Evolutionary conservation across 1,140 invertebrate species (phyloP).

Genomic region (Euwallacea fornicatus): DNA sequence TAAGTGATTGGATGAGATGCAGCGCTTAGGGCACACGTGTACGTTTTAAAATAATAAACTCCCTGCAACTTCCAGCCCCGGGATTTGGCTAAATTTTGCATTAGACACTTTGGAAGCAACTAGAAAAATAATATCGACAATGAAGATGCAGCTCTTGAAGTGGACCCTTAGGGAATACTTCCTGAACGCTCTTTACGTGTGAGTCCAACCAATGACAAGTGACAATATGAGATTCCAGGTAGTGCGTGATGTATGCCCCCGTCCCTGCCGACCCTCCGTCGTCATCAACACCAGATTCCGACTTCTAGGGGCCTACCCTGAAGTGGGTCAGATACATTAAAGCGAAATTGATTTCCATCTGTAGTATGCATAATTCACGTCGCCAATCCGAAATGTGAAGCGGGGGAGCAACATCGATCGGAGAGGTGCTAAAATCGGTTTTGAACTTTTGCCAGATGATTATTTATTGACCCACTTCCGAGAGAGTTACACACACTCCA

Average conservation of each 20-base stretch:
- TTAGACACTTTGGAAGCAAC: not conserved
- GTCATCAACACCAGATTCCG: slow-evolving; percentile 1
- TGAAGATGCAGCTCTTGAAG: too few relatives aligned
- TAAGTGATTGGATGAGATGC: slow-evolving; percentile 33
- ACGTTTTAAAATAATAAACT: not conserved
- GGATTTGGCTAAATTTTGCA: not conserved
- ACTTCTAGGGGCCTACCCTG: not conserved
- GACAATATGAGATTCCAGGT: not conserved
- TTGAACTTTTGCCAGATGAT: not conserved
- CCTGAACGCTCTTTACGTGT: not conserved
- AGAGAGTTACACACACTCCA: too few relatives aligned
- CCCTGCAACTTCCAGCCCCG: not conserved
- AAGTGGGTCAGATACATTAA: slow-evolving; percentile 17
- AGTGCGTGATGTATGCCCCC: not conserved
- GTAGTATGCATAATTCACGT: slow-evolving; percentile 10
- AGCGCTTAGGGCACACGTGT: not conserved
- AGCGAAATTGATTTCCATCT: slow-evolving; percentile 18
- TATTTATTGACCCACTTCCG: too few relatives aligned
- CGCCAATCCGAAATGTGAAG: slow-evolving; percentile 2
- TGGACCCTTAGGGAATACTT: too few relatives aligned
- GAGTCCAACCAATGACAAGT: not conserved
- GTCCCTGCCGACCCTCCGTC: not conserved
- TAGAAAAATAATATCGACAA: too few relatives aligned
- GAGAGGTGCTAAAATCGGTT: slow-evolving; percentile 2
- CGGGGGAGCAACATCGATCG: slow-evolving; percentile 7